Base-by-base conservation (phyloP, 2,113 vertebrate genomes). In the Lathamus discolor region DNA sequence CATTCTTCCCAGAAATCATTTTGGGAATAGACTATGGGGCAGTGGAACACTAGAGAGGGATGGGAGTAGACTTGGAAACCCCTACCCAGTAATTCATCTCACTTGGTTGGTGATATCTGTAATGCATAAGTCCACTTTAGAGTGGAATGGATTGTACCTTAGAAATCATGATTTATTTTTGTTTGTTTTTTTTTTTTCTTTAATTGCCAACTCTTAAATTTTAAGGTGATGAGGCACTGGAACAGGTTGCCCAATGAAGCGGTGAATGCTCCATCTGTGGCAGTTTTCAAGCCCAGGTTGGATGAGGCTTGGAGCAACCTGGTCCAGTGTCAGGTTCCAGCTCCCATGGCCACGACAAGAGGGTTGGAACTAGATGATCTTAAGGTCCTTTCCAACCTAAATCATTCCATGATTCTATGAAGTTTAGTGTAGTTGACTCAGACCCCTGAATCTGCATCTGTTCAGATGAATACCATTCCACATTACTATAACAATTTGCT, bases 401-500 rank as follows among this genome's bases (percentile, higher is more conserved):
- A 35, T 24, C 22, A 59, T 59, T 59, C 33, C 22, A 59, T 7
- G 22, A 35, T 35, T 59, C 33, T 59, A 59, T 24, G 57, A 46
- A 24, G 9, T 64, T 76, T 39, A n/a, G 24, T 15, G 44, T 17
- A 23, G 51, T 14, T 0, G 0, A 16, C 51, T 62, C 1, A 2
- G 55, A 19, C 52, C 9, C 3, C 3, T 2, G 2, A 4, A 15
- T 22, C 55, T 20, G 4, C 16, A 8, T 29, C 37, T 35, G 5
- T 4, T 68, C 23, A 27, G 15, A 18, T n/a, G 23, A 51, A 25
- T 3, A n/a, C 4, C 55, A 14, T 37, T 10, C 8, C 64, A 28
- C 0, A 0, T 48, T 43, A 13, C 77, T 52, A 0, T 7, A 27
- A 27, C 11, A 4, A 1, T 25, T 70, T 22, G 10, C 31, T 43